A percentile compares a stretch with the other conserved stretches of the same genome.
Evolutionary conservation across 2,888 invertebrate species (phyloP).

Genomic region (Bugula neritina): DNA sequence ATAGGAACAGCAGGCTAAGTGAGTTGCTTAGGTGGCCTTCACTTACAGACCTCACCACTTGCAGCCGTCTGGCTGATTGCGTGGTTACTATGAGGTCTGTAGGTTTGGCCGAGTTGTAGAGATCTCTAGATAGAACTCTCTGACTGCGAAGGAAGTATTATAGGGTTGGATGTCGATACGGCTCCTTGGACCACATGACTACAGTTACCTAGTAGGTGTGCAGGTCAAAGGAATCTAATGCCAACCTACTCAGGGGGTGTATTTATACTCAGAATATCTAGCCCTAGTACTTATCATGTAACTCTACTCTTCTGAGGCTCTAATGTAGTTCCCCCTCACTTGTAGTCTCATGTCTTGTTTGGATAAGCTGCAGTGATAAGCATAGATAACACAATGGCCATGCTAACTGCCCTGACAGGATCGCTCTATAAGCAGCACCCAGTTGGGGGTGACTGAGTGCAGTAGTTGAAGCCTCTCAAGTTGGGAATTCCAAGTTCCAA

Average conservation of each 20-base stretch:
- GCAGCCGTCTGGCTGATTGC: neutral
- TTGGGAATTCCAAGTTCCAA: no score
- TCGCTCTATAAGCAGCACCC: no score
- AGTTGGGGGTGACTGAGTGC: no score
- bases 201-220: neutral
- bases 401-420: no score
- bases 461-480: no score
- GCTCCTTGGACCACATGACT: constrained; percentile 20
- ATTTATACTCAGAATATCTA: no score
- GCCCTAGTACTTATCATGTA: no score
- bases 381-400: no score
- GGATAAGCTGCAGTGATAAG: no score
- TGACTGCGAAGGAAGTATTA: constrained; percentile 1
- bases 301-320: no score
- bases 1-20: neutral
- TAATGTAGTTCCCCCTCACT: no score
- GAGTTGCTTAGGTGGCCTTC: constrained; percentile 10
- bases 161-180: neutral
- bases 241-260: neutral
- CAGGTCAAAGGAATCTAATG: constrained; percentile 4
- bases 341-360: no score
- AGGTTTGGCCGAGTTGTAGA: neutral
- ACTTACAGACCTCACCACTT: constrained; percentile 4
- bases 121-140: constrained; percentile 4
- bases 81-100: constrained; percentile 11